Evolutionary conservation across 2,797 vertebrate species (phyloP), one percentile per base, ranked within the genome.

Genomic region (Scyliorhinus canicula): DNA sequence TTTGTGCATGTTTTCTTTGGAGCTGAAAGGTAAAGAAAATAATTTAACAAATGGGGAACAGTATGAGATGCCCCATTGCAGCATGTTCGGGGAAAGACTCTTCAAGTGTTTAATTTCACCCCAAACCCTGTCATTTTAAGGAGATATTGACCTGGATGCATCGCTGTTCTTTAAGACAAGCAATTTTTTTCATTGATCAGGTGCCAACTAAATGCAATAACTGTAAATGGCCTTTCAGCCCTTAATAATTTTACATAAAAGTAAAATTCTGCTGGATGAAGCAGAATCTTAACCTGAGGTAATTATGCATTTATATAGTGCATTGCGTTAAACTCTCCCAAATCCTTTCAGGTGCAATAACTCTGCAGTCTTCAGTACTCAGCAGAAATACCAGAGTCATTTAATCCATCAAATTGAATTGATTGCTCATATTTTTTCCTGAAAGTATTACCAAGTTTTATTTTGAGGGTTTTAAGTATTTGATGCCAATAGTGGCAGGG

Each of bases 371-470:
- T 31, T 50, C 44, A 52, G 8, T 31, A 4, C 44, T 69, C 63
- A 71, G 93, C 67, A 74, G 26, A 52, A 74, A 69, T 31, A 71
- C 5, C 35, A 71, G 67, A 52, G 47, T 35, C 26, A 74, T 35
- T 94, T 55, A 50, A 44, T 71, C 69, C 50, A 52, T 35, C n/a
- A 52, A 74, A 94, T n/a, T 71, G 47, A 74, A 71, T 71, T 35
- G 93, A 94, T 94, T 19, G 47, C 2, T 94, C 93, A 50, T 69
- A 52, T 74, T 94, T 94, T 44, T 44, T 71, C 93, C 65, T 71
- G n/a, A 24, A 44, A 67, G 35, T 47, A 14, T 55, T 88, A 35
- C 88, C 93, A 35, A 28, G 12, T 35, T 71, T 65, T 91, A 44
- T 63, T 24, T 40, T 44, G 24, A 74, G 63, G 65, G 8, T 93